These are phyloP conservation scores for Rousettus leschenaultii DNA, from an alignment of 2,113 vertebrate genomes.

Conservation along the genomic window DNA sequence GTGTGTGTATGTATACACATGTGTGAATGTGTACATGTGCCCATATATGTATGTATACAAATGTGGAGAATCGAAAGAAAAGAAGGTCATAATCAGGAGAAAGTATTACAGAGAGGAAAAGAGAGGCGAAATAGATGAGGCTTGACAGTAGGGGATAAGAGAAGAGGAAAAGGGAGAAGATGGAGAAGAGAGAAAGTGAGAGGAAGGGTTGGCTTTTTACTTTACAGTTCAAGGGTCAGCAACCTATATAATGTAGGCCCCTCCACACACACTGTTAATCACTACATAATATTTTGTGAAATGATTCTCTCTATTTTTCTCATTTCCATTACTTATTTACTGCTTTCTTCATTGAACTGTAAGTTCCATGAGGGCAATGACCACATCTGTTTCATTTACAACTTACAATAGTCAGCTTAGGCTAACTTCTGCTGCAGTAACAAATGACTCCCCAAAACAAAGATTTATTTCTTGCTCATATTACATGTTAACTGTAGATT, in stretches of 20 bases:
- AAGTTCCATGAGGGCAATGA: neutral
- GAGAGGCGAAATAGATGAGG: neutral
- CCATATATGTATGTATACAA: neutral
- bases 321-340: neutral
- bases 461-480: neutral
- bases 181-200: neutral
- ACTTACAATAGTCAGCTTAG: neutral
- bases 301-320: neutral
- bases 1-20: neutral
- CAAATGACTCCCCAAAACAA: neutral
- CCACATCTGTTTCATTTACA: neutral
- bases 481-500: neutral
- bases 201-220: neutral
- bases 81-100: neutral
- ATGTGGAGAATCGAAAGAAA: conserved; percentile 10
- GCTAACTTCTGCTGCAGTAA: neutral
- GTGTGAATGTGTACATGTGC: neutral
- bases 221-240: neutral
- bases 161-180: neutral
- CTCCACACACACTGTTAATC: neutral
- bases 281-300: neutral
- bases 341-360: neutral
- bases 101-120: neutral
- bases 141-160: neutral
- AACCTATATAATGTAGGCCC: neutral